A percentile compares a stretch with the other conserved stretches of the same genome.
These are phyloP conservation scores for Meiosimyza decipiens DNA, from an alignment of 2,888 invertebrate genomes.

Conservation along the genomic window DNA sequence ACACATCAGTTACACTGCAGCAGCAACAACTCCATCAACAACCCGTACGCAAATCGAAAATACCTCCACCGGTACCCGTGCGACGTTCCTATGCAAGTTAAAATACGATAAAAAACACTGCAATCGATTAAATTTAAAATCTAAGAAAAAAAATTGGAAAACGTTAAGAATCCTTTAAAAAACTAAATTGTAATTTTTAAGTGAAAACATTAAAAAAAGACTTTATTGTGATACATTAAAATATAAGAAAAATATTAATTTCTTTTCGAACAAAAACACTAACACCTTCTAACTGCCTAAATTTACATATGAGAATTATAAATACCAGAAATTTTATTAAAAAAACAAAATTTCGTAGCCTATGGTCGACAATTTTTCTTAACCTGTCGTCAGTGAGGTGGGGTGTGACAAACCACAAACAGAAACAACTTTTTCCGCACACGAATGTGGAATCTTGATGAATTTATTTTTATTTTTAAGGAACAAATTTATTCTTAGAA, in stretches of 20 bases:
- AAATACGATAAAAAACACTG: constrained; percentile 40
- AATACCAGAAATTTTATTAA: too few relatives aligned
- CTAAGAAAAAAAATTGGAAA: constrained; percentile 41
- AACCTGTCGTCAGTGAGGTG: too few relatives aligned
- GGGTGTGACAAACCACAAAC: too few relatives aligned
- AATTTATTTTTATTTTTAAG: too few relatives aligned
- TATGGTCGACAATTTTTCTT: too few relatives aligned
- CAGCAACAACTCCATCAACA: constrained; percentile 45
- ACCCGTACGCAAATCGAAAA: constrained; percentile 63
- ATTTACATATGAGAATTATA: not conserved
- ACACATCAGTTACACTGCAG: constrained; percentile 26
- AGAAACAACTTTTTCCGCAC: too few relatives aligned
- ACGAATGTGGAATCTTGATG: too few relatives aligned
- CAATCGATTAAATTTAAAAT: constrained; percentile 42
- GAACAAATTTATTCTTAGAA: too few relatives aligned
- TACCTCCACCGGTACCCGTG: constrained; percentile 67
- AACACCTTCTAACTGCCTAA: constrained; percentile 27
- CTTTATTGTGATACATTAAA: constrained; percentile 63
- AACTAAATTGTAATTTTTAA: constrained; percentile 34
- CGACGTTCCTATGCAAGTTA: constrained; percentile 67
- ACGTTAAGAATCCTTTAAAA: constrained; percentile 16
- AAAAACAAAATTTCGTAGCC: too few relatives aligned
- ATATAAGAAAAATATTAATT: constrained; percentile 35
- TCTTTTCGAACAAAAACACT: constrained; percentile 24
- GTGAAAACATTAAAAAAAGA: constrained; percentile 50